A percentile compares a stretch with the other conserved stretches of the same genome.
Evolutionary conservation across 2,888 invertebrate species (phyloP).

Genomic region (Digitonthophagus gazella): DNA sequence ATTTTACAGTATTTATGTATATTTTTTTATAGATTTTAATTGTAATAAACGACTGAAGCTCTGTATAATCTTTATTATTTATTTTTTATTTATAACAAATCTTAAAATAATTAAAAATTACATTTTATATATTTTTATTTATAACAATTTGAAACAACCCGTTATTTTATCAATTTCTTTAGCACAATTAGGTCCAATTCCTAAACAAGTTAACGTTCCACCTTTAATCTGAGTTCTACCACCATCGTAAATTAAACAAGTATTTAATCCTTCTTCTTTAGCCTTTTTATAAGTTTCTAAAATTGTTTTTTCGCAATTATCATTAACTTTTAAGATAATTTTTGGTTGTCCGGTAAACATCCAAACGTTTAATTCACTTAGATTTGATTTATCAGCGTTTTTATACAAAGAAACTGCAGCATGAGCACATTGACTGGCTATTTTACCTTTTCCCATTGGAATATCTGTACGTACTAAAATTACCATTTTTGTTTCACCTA

Average conservation of each 20-base stretch:
- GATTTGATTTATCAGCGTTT: conserved; percentile 49
- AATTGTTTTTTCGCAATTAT: conserved; percentile 51
- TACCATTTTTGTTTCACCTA: conserved; percentile 60
- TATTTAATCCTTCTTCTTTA: conserved; percentile 51
- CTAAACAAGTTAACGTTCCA: conserved; percentile 70
- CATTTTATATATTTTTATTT: conserved; percentile 27
- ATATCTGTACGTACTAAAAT: conserved; percentile 74
- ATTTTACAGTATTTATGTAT: conserved; percentile 26
- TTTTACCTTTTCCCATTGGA: conserved; percentile 75
- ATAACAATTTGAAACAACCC: conserved; percentile 64
- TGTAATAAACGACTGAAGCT: conserved; percentile 14
- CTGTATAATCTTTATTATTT: conserved; percentile 17
- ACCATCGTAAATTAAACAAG: conserved; percentile 66
- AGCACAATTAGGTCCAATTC: conserved; percentile 68
- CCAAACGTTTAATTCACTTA: conserved; percentile 58
- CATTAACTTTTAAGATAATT: conserved; percentile 65
- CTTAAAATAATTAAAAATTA: background rate
- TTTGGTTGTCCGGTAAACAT: conserved; percentile 69
- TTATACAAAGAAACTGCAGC: conserved; percentile 71
- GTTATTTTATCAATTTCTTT: conserved; percentile 61
- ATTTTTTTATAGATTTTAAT: conserved; percentile 26
- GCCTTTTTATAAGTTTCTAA: conserved; percentile 56
- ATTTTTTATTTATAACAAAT: background rate
- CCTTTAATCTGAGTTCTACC: conserved; percentile 68
- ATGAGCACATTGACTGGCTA: conserved; percentile 78